These are phyloP conservation scores for Acanthochromis polyacanthus DNA, from an alignment of 2,113 vertebrate species.

Conservation along the genomic window DNA sequence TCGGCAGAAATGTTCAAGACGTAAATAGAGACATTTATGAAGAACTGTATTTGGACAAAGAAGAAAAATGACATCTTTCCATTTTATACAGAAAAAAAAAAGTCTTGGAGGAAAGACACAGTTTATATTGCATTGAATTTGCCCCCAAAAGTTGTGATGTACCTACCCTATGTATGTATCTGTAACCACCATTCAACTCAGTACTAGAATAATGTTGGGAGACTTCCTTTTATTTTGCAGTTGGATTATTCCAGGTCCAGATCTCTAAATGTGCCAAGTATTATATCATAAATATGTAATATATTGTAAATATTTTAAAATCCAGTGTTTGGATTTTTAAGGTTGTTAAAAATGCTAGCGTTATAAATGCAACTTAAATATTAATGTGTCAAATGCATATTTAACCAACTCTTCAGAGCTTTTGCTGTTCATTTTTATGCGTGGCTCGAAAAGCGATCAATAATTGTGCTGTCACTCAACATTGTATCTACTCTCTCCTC, in stretches of 20 bases:
- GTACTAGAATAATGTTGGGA: too few species aligned
- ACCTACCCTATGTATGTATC: too few species aligned
- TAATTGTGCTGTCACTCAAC: not conserved
- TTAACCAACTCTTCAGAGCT: not conserved
- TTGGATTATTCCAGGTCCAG: too few species aligned
- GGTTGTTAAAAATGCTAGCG: not conserved
- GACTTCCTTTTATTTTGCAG: too few species aligned
- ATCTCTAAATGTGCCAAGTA: not conserved
- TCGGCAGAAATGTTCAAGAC: conserved; percentile 23
- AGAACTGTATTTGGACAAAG: not conserved
- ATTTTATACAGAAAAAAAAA: not conserved
- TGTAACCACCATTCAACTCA: too few species aligned
- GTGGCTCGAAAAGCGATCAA: not conserved
- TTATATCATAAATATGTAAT: not conserved
- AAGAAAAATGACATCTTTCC: not conserved
- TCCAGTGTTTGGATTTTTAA: not conserved
- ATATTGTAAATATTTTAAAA: not conserved
- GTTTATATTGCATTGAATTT: too few species aligned
- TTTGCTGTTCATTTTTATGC: not conserved
- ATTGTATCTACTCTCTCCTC: too few species aligned
- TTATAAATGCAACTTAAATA: not conserved
- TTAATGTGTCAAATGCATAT: not conserved
- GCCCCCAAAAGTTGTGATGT: too few species aligned
- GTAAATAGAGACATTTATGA: conserved; percentile 6
- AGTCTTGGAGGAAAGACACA: too few species aligned